Conservation (phyloP, 2,797 vertebrate species). For the Chrosomus eos region DNA sequence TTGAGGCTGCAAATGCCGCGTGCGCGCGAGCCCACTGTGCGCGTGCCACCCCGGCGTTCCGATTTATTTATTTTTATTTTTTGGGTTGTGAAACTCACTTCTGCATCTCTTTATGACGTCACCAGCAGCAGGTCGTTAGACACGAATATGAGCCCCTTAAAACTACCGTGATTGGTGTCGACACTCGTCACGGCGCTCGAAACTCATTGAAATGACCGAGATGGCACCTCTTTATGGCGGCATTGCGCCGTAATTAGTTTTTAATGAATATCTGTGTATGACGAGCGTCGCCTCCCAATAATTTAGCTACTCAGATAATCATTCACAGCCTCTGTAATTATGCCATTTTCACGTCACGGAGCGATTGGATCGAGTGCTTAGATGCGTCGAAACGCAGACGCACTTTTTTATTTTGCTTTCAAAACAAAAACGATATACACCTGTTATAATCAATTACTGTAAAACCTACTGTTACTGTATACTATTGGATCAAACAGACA, state of each 20-base stretch:
- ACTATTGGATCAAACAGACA: neutral
- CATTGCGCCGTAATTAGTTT: constrained; percentile 39
- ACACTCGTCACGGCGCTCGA: constrained; percentile 6
- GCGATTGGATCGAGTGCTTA: neutral
- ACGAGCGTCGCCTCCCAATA: constrained; percentile 26
- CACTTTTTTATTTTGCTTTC: neutral
- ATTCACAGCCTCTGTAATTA: constrained; percentile 22
- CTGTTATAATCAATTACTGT: neutral
- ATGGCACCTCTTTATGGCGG: constrained; percentile 25
- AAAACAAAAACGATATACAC: neutral
- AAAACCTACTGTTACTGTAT: neutral
- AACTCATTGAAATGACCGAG: constrained; percentile 36
- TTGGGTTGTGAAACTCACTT: constrained; percentile 60
- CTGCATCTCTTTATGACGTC: constrained; percentile 34
- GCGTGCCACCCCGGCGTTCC: constrained; percentile 31
- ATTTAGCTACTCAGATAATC: constrained; percentile 18
- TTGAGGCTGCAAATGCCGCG: constrained; percentile 40
- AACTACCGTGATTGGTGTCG: neutral
- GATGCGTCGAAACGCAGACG: constrained; percentile 8
- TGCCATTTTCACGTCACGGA: neutral
- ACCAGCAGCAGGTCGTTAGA: constrained; percentile 26
- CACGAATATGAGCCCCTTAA: neutral
- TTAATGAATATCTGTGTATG: constrained; percentile 54
- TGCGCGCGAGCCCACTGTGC: constrained; percentile 26
- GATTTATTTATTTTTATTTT: constrained; percentile 12